Base-by-base conservation (phyloP, 2,797 vertebrate genomes). In the Peromyscus attwateri region DNA sequence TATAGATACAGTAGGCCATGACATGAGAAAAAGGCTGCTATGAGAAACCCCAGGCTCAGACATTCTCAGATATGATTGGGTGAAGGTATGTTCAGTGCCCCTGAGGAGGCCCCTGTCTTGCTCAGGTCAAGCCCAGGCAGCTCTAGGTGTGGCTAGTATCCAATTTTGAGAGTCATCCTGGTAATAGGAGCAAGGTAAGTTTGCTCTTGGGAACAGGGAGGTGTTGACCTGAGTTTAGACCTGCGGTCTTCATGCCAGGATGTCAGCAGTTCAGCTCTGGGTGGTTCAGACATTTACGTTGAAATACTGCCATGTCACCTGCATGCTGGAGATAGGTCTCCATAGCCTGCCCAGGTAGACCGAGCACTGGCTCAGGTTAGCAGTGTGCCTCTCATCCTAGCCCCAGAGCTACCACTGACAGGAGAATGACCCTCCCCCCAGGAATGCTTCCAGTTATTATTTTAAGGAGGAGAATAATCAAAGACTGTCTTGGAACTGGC, bases 171-270 rank as follows among this genome's bases (percentile, higher is more conserved):
- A 6, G n/a, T 68, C 43, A 1, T 37, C 2, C 0, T 46, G 62
- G 14, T 84, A 79, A 60, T 40, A 64, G 83, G 89, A 68, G 27
- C 66, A 57, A 87, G 66, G 81, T 93, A 70, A 93, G 82, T 89
- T 64, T 96, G 66, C 25, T 57, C 25, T 34, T 21, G 43, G 87
- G 49, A 92, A 11, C 43, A 52, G 68, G 43, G 55, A 87, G 81
- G n/a, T n/a, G 0, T 89, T 75, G 25, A 68, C 71, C 60, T 14
- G 5, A 64, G 49, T 73, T 34, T 46, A 81, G 73, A 19, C 60
- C 80, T 77, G 7, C 14, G 82, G 49, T 19, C 43, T 40, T 92
- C 25, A 75, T 52, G 40, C 40, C 27, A 55, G 46, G 27, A 3
- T 17, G 23, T 71, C 62, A 68, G 29, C 62, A 31, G 23, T 57